These are phyloP conservation scores for Trichacis sp. DNA, from an alignment of 2,888 invertebrate species.

Conservation along the genomic window DNA sequence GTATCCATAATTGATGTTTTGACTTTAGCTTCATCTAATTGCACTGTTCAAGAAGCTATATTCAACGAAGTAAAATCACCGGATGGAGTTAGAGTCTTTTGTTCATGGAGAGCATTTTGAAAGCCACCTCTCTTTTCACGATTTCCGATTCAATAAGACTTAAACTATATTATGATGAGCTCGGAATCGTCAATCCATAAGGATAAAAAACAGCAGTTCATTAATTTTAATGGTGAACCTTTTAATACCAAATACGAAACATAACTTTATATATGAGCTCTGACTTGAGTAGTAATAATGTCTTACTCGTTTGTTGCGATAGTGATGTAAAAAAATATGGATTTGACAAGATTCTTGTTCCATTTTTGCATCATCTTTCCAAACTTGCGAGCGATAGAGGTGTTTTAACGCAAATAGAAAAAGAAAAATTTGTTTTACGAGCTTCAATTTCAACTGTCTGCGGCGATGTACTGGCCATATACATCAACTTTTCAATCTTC, in stretches of 20 bases:
- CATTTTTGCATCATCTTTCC: conserved; percentile 33
- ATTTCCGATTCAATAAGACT: conserved; percentile 18
- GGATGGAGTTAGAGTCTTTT: conserved; percentile 26
- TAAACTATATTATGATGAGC: conserved; percentile 30
- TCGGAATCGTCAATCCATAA: too few relatives aligned
- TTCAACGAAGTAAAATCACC: conserved; percentile 20
- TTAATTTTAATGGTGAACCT: conserved; percentile 40
- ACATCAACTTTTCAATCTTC: too few relatives aligned
- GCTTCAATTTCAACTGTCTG: too few relatives aligned
- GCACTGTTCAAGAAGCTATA: conserved; percentile 13
- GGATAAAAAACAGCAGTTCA: conserved; percentile 36
- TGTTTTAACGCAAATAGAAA: too few relatives aligned
- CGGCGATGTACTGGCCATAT: too few relatives aligned
- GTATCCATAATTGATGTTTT: conserved; percentile 22
- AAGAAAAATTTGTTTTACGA: too few relatives aligned
- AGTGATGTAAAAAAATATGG: conserved; percentile 38
- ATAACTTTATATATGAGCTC: conserved; percentile 39
- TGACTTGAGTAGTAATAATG: conserved; percentile 30
- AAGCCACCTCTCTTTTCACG: conserved; percentile 16
- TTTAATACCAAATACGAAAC: conserved; percentile 35
- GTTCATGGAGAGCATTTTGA: conserved; percentile 33
- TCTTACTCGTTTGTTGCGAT: conserved; percentile 23
- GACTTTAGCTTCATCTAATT: conserved; percentile 26
- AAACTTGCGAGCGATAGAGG: too few relatives aligned
- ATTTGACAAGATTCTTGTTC: conserved; percentile 33